These are phyloP conservation scores for Coturnix japonica DNA, from an alignment of 2,113 vertebrate genomes.

Conservation along the genomic window DNA sequence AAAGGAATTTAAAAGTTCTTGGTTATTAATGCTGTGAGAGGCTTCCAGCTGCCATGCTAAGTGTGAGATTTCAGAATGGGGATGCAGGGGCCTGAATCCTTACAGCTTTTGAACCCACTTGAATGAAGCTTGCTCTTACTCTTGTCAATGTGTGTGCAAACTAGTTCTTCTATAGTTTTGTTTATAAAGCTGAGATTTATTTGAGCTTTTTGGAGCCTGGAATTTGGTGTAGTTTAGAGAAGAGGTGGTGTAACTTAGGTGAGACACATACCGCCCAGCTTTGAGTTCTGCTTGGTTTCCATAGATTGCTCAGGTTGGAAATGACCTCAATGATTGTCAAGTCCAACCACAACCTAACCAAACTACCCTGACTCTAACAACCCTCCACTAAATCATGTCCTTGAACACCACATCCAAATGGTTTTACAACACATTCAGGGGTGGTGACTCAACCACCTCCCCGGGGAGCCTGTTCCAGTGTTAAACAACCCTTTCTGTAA, in stretches of 20 bases:
- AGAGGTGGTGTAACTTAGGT: not conserved
- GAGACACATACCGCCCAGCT: not conserved
- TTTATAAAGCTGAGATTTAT: not conserved
- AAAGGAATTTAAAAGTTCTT: not conserved
- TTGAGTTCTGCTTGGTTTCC: not conserved
- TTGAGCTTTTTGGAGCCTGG: not conserved
- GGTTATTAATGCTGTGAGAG: not conserved
- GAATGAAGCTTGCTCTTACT: not conserved
- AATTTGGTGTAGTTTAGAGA: not conserved
- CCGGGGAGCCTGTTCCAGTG: too few species aligned
- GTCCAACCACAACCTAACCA: too few species aligned
- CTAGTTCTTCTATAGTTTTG: not conserved
- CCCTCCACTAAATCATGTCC: too few species aligned
- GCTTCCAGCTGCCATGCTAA: not conserved
- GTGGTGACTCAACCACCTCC: too few species aligned
- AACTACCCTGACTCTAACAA: too few species aligned
- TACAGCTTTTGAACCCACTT: not conserved
- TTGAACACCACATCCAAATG: too few species aligned
- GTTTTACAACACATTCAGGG: too few species aligned
- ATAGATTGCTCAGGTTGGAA: not conserved
- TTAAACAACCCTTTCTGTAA: too few species aligned
- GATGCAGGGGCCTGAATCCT: not conserved
- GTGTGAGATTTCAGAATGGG: not conserved
- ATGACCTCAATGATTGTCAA: too few species aligned
- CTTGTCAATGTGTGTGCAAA: not conserved